Percentiles rank a stretch among this genome's conserved stretches.
Evolutionary conservation across 2,113 vertebrate genomes (phyloP).

Genomic region (Gallinago jamesoni): DNA sequence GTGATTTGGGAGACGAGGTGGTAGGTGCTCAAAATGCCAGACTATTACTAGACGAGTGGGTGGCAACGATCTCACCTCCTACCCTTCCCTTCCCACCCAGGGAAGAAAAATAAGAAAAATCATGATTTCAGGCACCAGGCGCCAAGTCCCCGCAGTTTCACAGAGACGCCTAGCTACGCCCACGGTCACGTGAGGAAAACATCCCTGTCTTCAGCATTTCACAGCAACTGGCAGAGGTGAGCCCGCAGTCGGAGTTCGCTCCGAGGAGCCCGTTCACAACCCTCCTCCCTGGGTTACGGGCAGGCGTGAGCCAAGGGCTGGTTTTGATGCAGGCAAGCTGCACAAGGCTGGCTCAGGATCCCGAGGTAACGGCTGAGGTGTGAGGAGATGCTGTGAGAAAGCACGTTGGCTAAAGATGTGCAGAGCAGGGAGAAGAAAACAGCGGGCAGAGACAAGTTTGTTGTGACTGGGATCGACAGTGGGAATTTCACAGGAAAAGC

Average conservation of each 20-base stretch:
- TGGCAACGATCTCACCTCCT: background rate
- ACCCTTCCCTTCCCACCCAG: background rate
- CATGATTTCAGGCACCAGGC: background rate
- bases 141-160: background rate
- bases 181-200: background rate
- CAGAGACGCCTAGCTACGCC: background rate
- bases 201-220: background rate
- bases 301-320: fast-evolving
- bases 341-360: background rate
- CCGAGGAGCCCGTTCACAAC: background rate
- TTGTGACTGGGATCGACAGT: background rate
- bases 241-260: fast-evolving
- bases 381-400: background rate
- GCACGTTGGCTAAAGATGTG: background rate
- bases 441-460: background rate
- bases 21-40: background rate
- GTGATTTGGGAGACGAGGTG: background rate
- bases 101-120: slow-evolving; percentile 7
- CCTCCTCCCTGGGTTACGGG: fast-evolving
- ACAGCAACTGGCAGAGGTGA: background rate
- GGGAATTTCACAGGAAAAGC: background rate
- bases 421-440: background rate
- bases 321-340: background rate
- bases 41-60: slow-evolving; percentile 24
- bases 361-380: fast-evolving